These are phyloP conservation scores for Larimichthys crocea DNA, from an alignment of 2,113 vertebrate species.

Conservation along the genomic window DNA sequence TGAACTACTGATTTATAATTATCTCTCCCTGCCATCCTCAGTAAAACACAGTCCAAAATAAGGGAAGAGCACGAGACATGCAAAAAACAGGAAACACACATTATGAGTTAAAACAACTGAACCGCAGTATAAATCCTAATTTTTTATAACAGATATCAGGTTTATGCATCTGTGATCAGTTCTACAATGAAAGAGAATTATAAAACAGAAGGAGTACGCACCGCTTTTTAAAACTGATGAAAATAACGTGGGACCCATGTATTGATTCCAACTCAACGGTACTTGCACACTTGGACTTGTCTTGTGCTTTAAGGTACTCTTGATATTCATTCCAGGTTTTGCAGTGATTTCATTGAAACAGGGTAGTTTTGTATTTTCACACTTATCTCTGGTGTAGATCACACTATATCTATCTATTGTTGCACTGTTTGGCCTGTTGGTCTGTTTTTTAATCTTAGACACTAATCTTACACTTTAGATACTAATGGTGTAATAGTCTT, in stretches of 20 bases:
- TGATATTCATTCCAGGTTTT: not conserved
- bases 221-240: not conserved
- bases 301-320: not conserved
- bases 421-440: not conserved
- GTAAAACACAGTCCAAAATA: too few species aligned
- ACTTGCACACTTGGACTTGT: not conserved
- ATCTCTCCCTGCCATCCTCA: too few species aligned
- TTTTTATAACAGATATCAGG: too few species aligned
- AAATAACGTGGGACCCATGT: not conserved
- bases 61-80: too few species aligned
- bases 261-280: not conserved
- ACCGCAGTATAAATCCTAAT: too few species aligned
- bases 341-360: not conserved
- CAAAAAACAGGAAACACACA: too few species aligned
- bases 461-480: not conserved
- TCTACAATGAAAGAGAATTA: not conserved
- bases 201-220: not conserved
- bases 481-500: not conserved
- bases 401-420: not conserved
- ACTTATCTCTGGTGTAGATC: not conserved
- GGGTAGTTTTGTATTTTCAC: not conserved
- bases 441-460: too few species aligned
- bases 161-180: not conserved
- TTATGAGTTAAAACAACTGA: too few species aligned
- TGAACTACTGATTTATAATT: too few species aligned